Evolutionary conservation across 2,113 vertebrate species (phyloP).

Genomic region (Onychostoma macrolepis): DNA sequence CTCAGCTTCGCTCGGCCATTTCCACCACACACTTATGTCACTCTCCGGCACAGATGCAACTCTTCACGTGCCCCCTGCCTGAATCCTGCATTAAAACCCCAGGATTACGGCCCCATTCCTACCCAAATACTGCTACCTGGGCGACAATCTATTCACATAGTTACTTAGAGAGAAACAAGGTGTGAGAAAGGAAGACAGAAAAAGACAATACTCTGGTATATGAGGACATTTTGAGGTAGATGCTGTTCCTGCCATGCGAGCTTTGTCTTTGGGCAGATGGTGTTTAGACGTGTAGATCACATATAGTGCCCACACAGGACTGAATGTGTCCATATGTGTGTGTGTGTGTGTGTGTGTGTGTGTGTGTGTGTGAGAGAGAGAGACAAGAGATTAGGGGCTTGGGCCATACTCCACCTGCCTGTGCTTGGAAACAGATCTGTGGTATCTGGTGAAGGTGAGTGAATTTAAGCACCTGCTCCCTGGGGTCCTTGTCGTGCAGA

Average conservation of each 20-base stretch:
- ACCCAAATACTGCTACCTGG: constrained; percentile 24
- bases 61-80: constrained; percentile 7
- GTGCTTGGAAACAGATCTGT: constrained; percentile 65
- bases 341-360: constrained; percentile 60
- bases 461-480: constrained; percentile 68
- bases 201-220: constrained; percentile 12
- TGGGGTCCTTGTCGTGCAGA: constrained; percentile 71
- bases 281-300: constrained; percentile 50
- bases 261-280: constrained; percentile 52
- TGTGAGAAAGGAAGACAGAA: background rate
- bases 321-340: constrained; percentile 45
- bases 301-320: constrained; percentile 46
- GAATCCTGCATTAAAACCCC: background rate
- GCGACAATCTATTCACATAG: constrained; percentile 19
- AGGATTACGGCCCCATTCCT: constrained; percentile 7
- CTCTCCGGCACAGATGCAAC: constrained; percentile 40
- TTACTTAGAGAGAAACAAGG: constrained; percentile 27
- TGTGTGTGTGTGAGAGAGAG: constrained; percentile 59
- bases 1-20: constrained; percentile 61
- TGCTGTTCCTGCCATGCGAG: constrained; percentile 38
- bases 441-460: constrained; percentile 73
- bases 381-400: constrained; percentile 24
- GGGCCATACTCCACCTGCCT: constrained; percentile 51
- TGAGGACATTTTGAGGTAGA: constrained; percentile 41
- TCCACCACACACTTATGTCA: constrained; percentile 46